Conservation (phyloP, 1,140 invertebrate species). For the Metopolophium dirhodum region DNA sequence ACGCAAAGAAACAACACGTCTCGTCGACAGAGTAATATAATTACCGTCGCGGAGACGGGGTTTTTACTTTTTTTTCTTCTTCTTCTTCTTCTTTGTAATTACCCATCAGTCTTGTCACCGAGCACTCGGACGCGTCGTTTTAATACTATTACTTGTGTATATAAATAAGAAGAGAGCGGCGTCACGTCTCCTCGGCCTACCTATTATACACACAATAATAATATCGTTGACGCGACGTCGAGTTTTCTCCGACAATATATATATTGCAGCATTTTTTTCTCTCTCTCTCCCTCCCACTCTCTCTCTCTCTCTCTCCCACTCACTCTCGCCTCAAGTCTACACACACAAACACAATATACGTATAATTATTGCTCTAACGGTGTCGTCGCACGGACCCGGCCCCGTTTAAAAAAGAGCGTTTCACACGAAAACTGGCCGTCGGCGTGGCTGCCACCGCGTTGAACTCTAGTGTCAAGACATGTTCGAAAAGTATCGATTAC, state of each 20-base stretch:
- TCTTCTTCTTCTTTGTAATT: not conserved
- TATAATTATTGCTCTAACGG: not conserved
- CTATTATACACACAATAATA: not conserved
- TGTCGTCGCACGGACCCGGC: not conserved
- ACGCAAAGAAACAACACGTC: not conserved
- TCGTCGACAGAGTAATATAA: conserved; percentile 7
- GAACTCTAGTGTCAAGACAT: conserved; percentile 41
- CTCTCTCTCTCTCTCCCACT: not conserved
- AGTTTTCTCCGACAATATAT: not conserved
- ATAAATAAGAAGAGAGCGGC: not conserved
- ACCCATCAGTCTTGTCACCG: not conserved
- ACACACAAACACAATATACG: too few species aligned
- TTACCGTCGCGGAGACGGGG: conserved; percentile 21
- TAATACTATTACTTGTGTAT: not conserved
- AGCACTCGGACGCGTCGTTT: not conserved
- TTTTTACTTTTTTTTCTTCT: not conserved
- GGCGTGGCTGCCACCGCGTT: not conserved
- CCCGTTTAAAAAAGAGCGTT: conserved; percentile 12
- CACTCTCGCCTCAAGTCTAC: too few species aligned
- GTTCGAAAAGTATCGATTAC: conserved; percentile 55
- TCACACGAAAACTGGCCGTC: not conserved
- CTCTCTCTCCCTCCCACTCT: too few species aligned
- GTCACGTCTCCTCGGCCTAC: not conserved
- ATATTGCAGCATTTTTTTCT: too few species aligned
- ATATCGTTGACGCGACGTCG: not conserved